A percentile compares a stretch with the other conserved stretches of the same genome.
These are phyloP conservation scores for Menidia beryllina DNA, from an alignment of 2,113 vertebrate species.

Conservation along the genomic window DNA sequence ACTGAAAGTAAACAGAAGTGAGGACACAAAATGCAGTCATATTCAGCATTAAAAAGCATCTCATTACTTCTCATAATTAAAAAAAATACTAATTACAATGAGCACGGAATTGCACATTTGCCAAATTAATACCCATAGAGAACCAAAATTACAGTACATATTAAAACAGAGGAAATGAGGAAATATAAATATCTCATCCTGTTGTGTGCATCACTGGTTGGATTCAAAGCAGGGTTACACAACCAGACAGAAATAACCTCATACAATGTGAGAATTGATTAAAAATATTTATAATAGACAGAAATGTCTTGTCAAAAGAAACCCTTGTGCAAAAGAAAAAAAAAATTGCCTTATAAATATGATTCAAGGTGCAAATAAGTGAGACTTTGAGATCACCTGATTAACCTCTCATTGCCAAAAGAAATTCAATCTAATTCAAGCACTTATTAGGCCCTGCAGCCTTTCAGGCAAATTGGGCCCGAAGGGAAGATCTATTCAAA, in stretches of 20 bases:
- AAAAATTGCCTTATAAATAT: not conserved
- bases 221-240: conserved; percentile 41
- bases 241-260: conserved; percentile 34
- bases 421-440: conserved; percentile 55
- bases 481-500: conserved; percentile 56
- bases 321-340: not conserved
- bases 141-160: conserved; percentile 19
- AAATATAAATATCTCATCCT: conserved; percentile 24
- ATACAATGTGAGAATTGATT: conserved; percentile 37
- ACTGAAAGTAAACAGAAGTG: conserved; percentile 15
- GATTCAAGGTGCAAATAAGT: not conserved
- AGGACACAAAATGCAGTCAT: not conserved
- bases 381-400: conserved; percentile 7
- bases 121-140: conserved; percentile 36
- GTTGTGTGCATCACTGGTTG: conserved; percentile 17
- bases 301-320: conserved; percentile 1
- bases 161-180: conserved; percentile 23
- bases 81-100: not conserved
- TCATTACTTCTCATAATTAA: conserved; percentile 9
- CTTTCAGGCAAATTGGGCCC: conserved; percentile 44
- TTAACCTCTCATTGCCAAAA: conserved; percentile 14
- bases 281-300: conserved; percentile 11
- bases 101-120: conserved; percentile 30
- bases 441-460: conserved; percentile 29
- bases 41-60: not conserved